These are phyloP conservation scores for Mimumesa dahlbomi DNA, from an alignment of 2,888 invertebrate genomes.

Conservation along the genomic window DNA sequence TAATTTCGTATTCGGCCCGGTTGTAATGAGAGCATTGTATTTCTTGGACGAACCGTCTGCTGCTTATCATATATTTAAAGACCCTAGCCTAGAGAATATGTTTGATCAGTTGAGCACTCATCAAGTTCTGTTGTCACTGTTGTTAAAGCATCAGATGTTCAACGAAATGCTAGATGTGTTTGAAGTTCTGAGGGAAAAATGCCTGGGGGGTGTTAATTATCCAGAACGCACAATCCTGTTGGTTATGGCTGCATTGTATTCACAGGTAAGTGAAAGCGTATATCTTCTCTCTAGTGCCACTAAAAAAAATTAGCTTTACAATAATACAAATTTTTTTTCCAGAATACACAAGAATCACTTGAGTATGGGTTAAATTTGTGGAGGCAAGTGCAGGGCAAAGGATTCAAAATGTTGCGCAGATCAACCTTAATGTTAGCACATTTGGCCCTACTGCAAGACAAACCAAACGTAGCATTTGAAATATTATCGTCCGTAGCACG, in stretches of 20 bases:
- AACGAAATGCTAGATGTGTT: constrained; percentile 85
- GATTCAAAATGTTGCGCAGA: constrained; percentile 84
- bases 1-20: constrained; percentile 91
- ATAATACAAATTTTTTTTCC: constrained; percentile 61
- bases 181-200: constrained; percentile 83
- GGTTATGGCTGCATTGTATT: constrained; percentile 87
- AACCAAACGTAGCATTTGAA: constrained; percentile 87
- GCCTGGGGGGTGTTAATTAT: constrained; percentile 84
- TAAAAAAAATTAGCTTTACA: constrained; percentile 63
- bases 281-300: background rate
- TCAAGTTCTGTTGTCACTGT: constrained; percentile 87
- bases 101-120: constrained; percentile 87
- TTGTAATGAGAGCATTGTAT: constrained; percentile 90
- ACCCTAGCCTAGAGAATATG: constrained; percentile 84
- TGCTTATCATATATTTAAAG: constrained; percentile 85
- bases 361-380: constrained; percentile 85
- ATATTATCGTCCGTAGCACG: constrained; percentile 81
- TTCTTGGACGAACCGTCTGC: constrained; percentile 85
- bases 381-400: constrained; percentile 82
- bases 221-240: constrained; percentile 87
- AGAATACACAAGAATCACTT: constrained; percentile 87
- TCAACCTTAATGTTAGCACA: constrained; percentile 83
- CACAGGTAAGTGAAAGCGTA: constrained; percentile 83
- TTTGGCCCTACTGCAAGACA: too few species aligned
- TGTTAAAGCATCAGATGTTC: constrained; percentile 86